Evolutionary conservation across 1,140 invertebrate species (phyloP), one percentile per base, ranked within the genome.

Genomic region (Heliothis subflexa): DNA sequence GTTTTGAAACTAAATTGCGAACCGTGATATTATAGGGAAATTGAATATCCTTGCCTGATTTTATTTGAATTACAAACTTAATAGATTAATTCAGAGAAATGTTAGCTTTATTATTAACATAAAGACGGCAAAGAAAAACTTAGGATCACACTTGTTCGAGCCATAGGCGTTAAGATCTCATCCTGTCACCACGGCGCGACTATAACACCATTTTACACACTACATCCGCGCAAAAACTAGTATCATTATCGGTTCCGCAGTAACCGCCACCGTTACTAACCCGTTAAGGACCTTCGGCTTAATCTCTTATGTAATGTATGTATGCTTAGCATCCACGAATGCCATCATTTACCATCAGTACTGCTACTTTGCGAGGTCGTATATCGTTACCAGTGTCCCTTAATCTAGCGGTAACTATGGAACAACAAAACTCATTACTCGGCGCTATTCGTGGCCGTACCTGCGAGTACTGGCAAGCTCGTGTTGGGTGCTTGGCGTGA

Each of bases 341-440:
- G 52, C 70, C 68, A 79, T 79, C 50, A 45, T 74, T 79, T 52
- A 72, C 62, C 78, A 70, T 80, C 40, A 80, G 50, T 45, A 18
- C 18, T 62, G 66, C 28, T 61, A 78, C 55, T 78, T 78, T 75
- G 40, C 49, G 52, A 73, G 33, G 62, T 79, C 79, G 76, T 82
- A 81, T 82, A 83, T 83, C 64, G 80, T 86, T 80, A 81, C 79
- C 75, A 82, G 79, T 90, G 88, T 85, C 83, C 86, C 83, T 85
- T 91, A 93, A 91, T 91, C 85, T 87, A 81, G 82, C 78, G 81
- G 85, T 88, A 84, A 88, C 83, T 86, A 89, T 86, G 88, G 81
- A 86, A 91, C 87, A 91, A 91, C 90, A 92, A 93, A 93, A 92
- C 91, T 92, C 91, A 91, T 92, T 92, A 92, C 87, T 88, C 81